phyloP scores from a whole-genome alignment of 2,113 vertebrate species.

The Etheostoma spectabile region DNA sequence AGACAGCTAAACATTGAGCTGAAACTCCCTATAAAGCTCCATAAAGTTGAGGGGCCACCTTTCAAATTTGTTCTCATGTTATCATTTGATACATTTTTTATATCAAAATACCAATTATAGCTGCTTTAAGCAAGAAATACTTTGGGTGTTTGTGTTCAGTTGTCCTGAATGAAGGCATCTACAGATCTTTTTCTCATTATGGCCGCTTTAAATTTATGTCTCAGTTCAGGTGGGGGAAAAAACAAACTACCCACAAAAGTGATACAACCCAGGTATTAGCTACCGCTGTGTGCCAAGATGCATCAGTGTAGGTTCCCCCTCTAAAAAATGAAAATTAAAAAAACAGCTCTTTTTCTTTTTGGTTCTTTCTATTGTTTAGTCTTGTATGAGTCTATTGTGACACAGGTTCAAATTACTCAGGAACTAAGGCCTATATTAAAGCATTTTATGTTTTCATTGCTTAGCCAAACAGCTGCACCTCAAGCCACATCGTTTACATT shows the following conservation, averaged over 20 bases:
- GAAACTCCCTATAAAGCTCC: background rate
- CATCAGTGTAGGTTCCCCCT: background rate
- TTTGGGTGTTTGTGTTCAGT: conserved; percentile 10
- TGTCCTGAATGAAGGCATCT: background rate
- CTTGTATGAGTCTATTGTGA: background rate
- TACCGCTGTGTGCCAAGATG: conserved; percentile 15
- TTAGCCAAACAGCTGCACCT: conserved; percentile 37
- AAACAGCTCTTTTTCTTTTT: background rate
- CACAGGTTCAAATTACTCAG: conserved; percentile 18
- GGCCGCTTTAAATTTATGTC: conserved; percentile 37
- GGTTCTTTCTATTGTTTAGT: background rate
- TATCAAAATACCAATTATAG: background rate
- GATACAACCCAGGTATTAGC: conserved; percentile 31
- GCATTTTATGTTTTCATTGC: conserved; percentile 10
- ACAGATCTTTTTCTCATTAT: conserved; percentile 36
- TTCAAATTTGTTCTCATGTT: background rate
- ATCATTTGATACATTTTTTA: background rate
- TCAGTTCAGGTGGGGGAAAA: conserved; percentile 21
- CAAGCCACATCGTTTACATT: conserved; percentile 37
- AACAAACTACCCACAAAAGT: conserved; percentile 5
- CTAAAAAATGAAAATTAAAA: background rate
- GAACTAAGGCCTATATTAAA: background rate
- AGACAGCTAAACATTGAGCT: background rate
- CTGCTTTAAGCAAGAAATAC: background rate
- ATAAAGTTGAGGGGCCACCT: background rate